Evolutionary conservation across 2,797 vertebrate species (phyloP).

Genomic region (Mionectes olivaceus): DNA sequence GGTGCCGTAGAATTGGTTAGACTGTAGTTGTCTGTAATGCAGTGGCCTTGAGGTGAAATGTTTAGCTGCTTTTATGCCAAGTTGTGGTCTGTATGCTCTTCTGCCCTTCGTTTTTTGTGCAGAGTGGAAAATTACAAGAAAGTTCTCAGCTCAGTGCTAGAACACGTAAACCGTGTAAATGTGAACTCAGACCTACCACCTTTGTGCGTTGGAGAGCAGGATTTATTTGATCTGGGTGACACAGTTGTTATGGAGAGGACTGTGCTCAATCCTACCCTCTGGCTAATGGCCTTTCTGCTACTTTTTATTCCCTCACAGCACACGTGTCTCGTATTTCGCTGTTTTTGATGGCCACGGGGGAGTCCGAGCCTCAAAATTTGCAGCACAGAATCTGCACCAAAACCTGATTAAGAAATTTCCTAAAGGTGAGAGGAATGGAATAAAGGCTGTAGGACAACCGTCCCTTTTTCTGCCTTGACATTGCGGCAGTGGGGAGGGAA

Average conservation of each 20-base stretch:
- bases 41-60: not conserved
- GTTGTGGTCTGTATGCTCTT: not conserved
- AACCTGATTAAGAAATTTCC: slow-evolving; percentile 91
- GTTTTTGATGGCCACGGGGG: slow-evolving; percentile 97
- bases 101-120: not conserved
- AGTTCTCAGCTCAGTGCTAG: not conserved
- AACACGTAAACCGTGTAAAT: accelerated
- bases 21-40: not conserved
- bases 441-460: not conserved
- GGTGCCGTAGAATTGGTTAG: not conserved
- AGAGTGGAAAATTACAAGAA: not conserved
- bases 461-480: not conserved
- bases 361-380: slow-evolving; percentile 89
- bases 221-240: not conserved
- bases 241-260: not conserved
- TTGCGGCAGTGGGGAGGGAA: not conserved
- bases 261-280: not conserved
- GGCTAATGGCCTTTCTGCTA: not conserved
- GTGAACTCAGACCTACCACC: not conserved
- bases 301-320: slow-evolving; percentile 73
- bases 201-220: not conserved
- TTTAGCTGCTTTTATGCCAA: not conserved
- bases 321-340: slow-evolving; percentile 89
- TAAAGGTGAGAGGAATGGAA: slow-evolving; percentile 79
- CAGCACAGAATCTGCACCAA: slow-evolving; percentile 91